Evolutionary conservation across 2,797 vertebrate species (phyloP).

Genomic region (Bovichtus diacanthus): DNA sequence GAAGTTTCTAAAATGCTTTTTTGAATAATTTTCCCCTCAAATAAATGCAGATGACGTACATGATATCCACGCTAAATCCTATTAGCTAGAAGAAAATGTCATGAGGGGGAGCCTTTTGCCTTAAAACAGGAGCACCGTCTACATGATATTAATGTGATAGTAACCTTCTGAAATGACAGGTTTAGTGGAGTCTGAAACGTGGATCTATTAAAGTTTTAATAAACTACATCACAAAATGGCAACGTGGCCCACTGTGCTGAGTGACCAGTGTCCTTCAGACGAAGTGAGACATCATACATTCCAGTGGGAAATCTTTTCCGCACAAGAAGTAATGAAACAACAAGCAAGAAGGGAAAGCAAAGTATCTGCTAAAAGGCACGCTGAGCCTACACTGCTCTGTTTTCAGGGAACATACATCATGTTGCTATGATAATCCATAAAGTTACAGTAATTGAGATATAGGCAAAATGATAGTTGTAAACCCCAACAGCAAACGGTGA

Average conservation of each 20-base stretch:
- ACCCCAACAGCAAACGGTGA: too few species aligned
- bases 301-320: neutral
- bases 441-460: too few species aligned
- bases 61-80: slow-evolving; percentile 27
- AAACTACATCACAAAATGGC: slow-evolving; percentile 43
- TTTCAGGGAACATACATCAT: neutral
- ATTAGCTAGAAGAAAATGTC: slow-evolving; percentile 56
- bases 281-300: neutral
- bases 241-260: slow-evolving; percentile 10
- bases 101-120: slow-evolving; percentile 26
- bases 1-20: slow-evolving; percentile 26
- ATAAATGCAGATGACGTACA: slow-evolving; percentile 41
- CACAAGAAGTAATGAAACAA: neutral
- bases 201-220: slow-evolving; percentile 62
- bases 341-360: neutral
- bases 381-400: neutral
- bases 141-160: slow-evolving; percentile 39
- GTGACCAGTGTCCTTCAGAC: slow-evolving; percentile 51
- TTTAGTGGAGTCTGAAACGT: slow-evolving; percentile 53
- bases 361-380: neutral
- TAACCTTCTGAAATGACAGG: slow-evolving; percentile 62
- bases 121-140: slow-evolving; percentile 34
- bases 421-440: neutral
- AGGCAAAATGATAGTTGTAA: too few species aligned
- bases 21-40: slow-evolving; percentile 2